phyloP scores from a whole-genome alignment of 2,113 vertebrate species.

The Plecotus auritus region DNA sequence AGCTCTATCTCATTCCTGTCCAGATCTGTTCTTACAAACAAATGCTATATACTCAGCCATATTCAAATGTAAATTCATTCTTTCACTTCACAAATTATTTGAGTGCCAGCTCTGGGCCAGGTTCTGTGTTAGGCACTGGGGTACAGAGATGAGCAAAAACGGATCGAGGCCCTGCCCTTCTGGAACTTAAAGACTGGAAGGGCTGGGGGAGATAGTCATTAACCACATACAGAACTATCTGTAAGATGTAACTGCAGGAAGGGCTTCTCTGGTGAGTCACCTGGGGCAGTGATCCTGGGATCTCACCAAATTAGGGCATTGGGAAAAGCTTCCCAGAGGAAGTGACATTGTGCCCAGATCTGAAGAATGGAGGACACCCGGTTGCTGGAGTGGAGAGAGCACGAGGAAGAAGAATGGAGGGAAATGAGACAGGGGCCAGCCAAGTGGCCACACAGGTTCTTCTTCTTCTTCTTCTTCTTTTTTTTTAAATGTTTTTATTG shows the following conservation, averaged over 20 bases:
- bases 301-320: background rate
- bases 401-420: background rate
- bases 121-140: background rate
- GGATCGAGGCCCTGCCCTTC: background rate
- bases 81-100: background rate
- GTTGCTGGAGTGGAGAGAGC: background rate
- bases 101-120: background rate
- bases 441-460: no score
- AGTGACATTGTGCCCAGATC: background rate
- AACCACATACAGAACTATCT: background rate
- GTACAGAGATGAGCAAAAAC: background rate
- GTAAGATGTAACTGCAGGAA: background rate
- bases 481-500: no score
- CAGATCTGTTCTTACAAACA: background rate
- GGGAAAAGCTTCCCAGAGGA: background rate
- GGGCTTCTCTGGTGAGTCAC: background rate
- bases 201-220: background rate
- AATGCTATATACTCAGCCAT: background rate
- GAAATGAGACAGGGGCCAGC: background rate
- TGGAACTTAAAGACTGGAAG: background rate
- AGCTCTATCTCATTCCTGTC: background rate
- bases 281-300: background rate
- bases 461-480: no score
- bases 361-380: background rate
- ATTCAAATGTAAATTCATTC: background rate